These are phyloP conservation scores for Bruchidius siliquastri DNA, from an alignment of 2,888 invertebrate genomes.

Conservation along the genomic window DNA sequence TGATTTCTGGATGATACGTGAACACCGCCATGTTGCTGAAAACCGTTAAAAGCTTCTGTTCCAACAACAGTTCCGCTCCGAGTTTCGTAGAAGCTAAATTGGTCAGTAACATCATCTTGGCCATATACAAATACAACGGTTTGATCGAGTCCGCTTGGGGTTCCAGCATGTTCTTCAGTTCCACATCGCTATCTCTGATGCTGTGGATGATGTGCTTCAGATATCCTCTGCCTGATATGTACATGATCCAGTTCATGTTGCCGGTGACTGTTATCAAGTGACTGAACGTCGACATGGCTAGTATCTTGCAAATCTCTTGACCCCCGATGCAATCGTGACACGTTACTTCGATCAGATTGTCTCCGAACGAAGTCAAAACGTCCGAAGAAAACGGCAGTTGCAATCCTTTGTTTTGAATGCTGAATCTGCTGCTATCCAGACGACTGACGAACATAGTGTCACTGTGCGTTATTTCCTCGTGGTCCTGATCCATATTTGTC, in stretches of 20 bases:
- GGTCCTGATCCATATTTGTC: slow-evolving; percentile 47
- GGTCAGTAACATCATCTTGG: slow-evolving; percentile 76
- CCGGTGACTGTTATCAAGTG: slow-evolving; percentile 72
- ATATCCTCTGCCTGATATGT: slow-evolving; percentile 63
- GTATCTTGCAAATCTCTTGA: slow-evolving; percentile 85
- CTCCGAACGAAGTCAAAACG: slow-evolving; percentile 70
- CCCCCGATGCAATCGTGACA: slow-evolving; percentile 85
- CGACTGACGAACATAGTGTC: slow-evolving; percentile 60
- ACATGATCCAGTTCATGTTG: slow-evolving; percentile 61
- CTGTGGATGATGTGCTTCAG: slow-evolving; percentile 79
- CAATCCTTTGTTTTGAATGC: slow-evolving; percentile 34
- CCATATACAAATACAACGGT: slow-evolving; percentile 80
- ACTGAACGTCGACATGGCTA: slow-evolving; percentile 78
- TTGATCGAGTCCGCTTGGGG: slow-evolving; percentile 58
- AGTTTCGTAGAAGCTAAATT: slow-evolving; percentile 59
- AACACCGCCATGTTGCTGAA: slow-evolving; percentile 67
- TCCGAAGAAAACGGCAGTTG: slow-evolving; percentile 49
- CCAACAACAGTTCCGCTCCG: slow-evolving; percentile 63
- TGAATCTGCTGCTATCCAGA: slow-evolving; percentile 55
- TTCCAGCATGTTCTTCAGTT: slow-evolving; percentile 61
- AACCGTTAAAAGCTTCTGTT: slow-evolving; percentile 56
- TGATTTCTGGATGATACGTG: slow-evolving; percentile 67
- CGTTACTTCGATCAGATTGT: slow-evolving; percentile 72
- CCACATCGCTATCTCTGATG: slow-evolving; percentile 68
- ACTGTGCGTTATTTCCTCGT: slow-evolving; percentile 26